These are phyloP conservation scores for Ephestia elutella DNA, from an alignment of 1,140 invertebrate genomes.

Conservation along the genomic window DNA sequence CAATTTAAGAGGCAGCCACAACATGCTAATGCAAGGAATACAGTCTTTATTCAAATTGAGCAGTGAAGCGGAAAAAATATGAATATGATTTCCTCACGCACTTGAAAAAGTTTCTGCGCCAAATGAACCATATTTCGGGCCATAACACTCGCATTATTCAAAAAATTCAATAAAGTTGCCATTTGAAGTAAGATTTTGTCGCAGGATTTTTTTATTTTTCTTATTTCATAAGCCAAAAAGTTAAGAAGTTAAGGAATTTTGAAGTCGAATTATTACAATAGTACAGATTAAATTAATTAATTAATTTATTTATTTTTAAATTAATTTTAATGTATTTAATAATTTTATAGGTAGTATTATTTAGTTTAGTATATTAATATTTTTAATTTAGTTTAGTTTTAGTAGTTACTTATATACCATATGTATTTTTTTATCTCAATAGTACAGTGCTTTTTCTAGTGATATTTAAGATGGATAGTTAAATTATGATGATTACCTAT, in stretches of 20 bases:
- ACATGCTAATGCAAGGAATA: conserved; percentile 12
- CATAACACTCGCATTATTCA: conserved; percentile 70
- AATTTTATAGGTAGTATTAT: too few relatives aligned
- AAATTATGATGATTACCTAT: too few relatives aligned
- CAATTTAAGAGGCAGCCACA: conserved; percentile 9
- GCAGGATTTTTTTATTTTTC: neutral
- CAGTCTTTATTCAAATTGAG: conserved; percentile 62
- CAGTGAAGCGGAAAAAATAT: conserved; percentile 70
- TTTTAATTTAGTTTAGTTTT: too few relatives aligned
- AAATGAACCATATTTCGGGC: conserved; percentile 70
- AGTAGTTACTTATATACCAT: too few relatives aligned
- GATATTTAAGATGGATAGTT: too few relatives aligned
- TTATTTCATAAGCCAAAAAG: neutral
- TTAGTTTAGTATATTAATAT: too few relatives aligned
- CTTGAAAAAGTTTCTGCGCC: conserved; percentile 59
- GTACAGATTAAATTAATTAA: too few relatives aligned
- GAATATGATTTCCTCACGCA: conserved; percentile 66
- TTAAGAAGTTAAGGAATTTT: neutral
- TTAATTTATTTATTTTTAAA: too few relatives aligned
- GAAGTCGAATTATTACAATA: too few relatives aligned
- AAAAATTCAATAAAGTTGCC: conserved; percentile 37
- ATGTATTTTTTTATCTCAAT: too few relatives aligned
- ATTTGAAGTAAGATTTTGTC: conserved; percentile 13
- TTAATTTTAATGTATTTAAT: too few relatives aligned
- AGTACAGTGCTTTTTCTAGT: too few relatives aligned